Evolutionary conservation across 2,797 vertebrate genomes (phyloP), one percentile per base, ranked within the genome.

Genomic region (Chaenodraco wilsoni): DNA sequence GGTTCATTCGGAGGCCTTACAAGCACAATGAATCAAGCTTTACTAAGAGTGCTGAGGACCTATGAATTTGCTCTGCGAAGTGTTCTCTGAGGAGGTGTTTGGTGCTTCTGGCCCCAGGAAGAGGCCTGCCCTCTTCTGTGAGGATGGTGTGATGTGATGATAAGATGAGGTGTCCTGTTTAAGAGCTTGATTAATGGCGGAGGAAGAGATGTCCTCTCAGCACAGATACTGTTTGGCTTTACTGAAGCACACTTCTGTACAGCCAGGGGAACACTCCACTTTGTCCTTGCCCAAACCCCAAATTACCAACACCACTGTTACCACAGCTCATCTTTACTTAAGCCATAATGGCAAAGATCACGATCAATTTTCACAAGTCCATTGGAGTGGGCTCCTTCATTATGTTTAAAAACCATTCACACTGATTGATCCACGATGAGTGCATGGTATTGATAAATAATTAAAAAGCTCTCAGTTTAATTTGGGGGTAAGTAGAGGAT

Each of bases 381-480:
- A 90, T 84, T 70, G 87, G 88, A 87, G 87, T 79, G 81, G 86
- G 67, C 79, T 86, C 91, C 90, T 92, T 94, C 93, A 94, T 95
- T 94, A 93, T 92, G 89, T 93, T 93, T 90, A 91, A 94, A 95
- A 96, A 95, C 84, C 88, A 93, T 91, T 94, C 92, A 94, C 91
- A 93, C 91, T 88, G 92, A 96, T 95, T 95, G 93, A 96, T 96
- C 95, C 15, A 11, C 76, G 68, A 87, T 87, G 94, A 94, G 94
- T 95, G 94, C 89, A 94, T 88, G 72, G 92, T 96, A 95, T 96
- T 95, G 94, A 96, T 97, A 95, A 97, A 96, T 96, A 95, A 95
- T 96, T 96, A 96, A 96, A 96, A 96, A 95, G 94, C 95, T 96
- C 95, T 96, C 94, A 82, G 88, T 95, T 94, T 95, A 95, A 95